Evolutionary conservation across 2,888 invertebrate genomes (phyloP), one percentile per base, ranked within the genome.

Genomic region (Rhaphigaster nebulosa): DNA sequence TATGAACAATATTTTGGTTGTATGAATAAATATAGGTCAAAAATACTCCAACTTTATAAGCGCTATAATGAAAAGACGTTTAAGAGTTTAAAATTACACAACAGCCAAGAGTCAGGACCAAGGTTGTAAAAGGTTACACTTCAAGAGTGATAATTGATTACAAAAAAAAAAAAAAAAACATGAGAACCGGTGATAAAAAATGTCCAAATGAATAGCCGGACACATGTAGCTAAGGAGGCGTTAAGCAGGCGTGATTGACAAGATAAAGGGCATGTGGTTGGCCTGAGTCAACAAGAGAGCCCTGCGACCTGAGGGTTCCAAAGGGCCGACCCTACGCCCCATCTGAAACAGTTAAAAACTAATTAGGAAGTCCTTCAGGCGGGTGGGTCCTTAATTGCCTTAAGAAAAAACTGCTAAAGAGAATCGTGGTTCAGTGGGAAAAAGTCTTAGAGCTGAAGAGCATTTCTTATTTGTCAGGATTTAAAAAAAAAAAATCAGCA

Each of bases 241-340:
- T 84, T 84, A 84, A 84, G 10, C 13, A 41, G 18, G 15, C n/a
- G 45, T 84, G 84, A 84, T 84, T 50, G 84, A 84, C 84, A 45
- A 84, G 84, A 84, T 84, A 50, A 84, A 84, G 84, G 70, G 84
- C 84, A 84, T 84, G 45, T 84, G 84, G 84, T 50, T 6, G 45
- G 84, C 45, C 84, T 84, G 45, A 84, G 84, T 84, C 84, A 84
- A 84, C 84, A 84, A 23, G 41, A 18, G 13, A 50, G 1, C 84
- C 45, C 10, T 50, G 84, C n/a, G 23, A 45, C 84, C n/a, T 84
- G 1, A 45, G 26, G 45, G 26, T 13, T 84, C 45, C 13, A n/a
- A 84, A 50, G 84, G 45, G n/a, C 84, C 84, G 84, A 26, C 41
- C 26, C 45, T 50, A 12, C 45, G 45, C n/a, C 45, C 3, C 84